Base-by-base conservation (phyloP, 2,113 vertebrate genomes). In the Vanacampus margaritifer region DNA sequence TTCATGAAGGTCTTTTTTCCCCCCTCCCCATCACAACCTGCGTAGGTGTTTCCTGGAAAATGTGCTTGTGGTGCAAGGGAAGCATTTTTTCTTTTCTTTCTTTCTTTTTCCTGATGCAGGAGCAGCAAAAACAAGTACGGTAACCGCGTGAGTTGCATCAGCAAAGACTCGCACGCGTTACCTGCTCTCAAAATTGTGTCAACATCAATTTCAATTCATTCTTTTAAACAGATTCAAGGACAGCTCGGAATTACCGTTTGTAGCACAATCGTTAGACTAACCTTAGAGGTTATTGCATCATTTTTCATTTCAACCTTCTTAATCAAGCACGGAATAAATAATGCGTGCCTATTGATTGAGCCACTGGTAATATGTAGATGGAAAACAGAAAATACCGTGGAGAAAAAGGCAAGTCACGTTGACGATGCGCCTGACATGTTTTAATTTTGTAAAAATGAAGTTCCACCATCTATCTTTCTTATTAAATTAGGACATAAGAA, bases 11-110 rank as follows among this genome's bases (percentile, higher is more conserved):
- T 51, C 50, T 64, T 70, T 68, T 48, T 39, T 35, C 6, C 23
- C 21, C 62, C 35, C 53, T 45, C 46, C 54, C 79, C 68, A 73
- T 68, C 64, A 75, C 70, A 86, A 76, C 75, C 46, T 72, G 80
- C 69, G 88, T 83, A 76, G 83, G 88, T 75, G 84, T 87, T 87
- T 78, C 74, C 75, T 67, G 72, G 68, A 73, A 84, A 82, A 81
- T 46, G 80, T 84, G 60, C 81, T 82, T 84, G 79, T 87, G 88
- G 79, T 82, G 77, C 85, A 87, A 80, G 83, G 76, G 82, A 86
- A 84, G 76, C 66, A 65, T 82, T 82, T 68, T 60, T 69, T 61
- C 6, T 19, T 32, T 32, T 32, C n/a, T n/a, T n/a, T 32, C 76
- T 79, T 68, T 74, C 58, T 78, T 85, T 85, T n/a, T 83, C 48